phyloP scores from a whole-genome alignment of 1,140 invertebrate genomes.

The Sinella curviseta region DNA sequence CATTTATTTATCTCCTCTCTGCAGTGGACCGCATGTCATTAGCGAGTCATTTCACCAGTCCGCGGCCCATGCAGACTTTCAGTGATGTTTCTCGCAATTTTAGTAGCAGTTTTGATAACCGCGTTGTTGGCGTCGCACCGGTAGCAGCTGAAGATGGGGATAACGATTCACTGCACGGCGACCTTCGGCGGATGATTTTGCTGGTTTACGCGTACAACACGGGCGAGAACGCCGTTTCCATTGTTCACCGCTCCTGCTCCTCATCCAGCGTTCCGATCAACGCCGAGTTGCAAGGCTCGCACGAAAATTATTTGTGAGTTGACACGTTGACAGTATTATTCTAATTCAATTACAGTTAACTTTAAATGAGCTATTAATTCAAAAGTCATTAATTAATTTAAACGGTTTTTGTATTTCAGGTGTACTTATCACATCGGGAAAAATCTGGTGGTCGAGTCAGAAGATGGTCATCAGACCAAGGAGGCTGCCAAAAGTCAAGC shows the following conservation, averaged over 20 bases:
- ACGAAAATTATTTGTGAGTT: neutral
- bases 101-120: too few species aligned
- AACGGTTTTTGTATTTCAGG: slow-evolving; percentile 26
- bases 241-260: slow-evolving; percentile 30
- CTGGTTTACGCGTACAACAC: neutral
- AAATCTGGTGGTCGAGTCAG: slow-evolving; percentile 51
- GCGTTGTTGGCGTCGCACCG: too few species aligned
- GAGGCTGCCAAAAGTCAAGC: slow-evolving; percentile 58
- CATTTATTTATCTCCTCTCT: neutral
- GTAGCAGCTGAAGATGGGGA: too few species aligned
- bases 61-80: too few species aligned
- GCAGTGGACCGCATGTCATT: too few species aligned
- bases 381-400: neutral
- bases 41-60: too few species aligned
- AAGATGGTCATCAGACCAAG: slow-evolving; percentile 46
- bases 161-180: neutral
- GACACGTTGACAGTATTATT: too few species aligned
- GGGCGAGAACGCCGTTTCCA: slow-evolving; percentile 15
- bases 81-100: too few species aligned
- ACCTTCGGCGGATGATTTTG: neutral
- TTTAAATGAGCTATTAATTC: too few species aligned
- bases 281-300: neutral
- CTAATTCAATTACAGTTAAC: too few species aligned
- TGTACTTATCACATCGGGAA: slow-evolving; percentile 54
- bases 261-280: neutral